Percentiles rank a stretch among this genome's conserved stretches.
phyloP scores from a whole-genome alignment of 2,797 vertebrate genomes.

The Sebastes minor region DNA sequence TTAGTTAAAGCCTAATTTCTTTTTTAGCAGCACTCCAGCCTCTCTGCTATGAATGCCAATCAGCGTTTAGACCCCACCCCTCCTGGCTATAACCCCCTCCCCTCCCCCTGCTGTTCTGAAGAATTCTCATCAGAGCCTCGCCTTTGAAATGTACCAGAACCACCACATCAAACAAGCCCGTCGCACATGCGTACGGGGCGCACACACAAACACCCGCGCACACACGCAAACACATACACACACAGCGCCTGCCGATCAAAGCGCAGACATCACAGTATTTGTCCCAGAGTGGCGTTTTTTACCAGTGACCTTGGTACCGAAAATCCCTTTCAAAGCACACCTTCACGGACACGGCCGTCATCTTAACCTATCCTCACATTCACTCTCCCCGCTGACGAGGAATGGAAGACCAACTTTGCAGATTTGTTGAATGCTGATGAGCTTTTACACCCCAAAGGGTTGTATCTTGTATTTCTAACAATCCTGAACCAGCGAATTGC shows the following conservation, averaged over 20 bases:
- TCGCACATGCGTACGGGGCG: constrained; percentile 60
- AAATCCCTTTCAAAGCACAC: constrained; percentile 68
- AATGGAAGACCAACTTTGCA: constrained; percentile 51
- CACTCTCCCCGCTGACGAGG: constrained; percentile 43
- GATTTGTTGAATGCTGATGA: constrained; percentile 67
- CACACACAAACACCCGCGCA: constrained; percentile 24
- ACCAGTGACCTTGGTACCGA: constrained; percentile 69
- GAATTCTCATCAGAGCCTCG: constrained; percentile 80
- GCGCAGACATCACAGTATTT: constrained; percentile 63
- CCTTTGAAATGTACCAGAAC: constrained; percentile 83
- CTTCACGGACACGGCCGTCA: constrained; percentile 56
- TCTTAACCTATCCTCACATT: constrained; percentile 55
- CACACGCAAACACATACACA: background rate
- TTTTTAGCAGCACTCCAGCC: constrained; percentile 81
- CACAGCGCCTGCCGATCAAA: constrained; percentile 59
- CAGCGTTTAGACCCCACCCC: constrained; percentile 78
- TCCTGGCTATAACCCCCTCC: constrained; percentile 66
- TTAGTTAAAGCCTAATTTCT: constrained; percentile 85
- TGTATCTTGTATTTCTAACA: constrained; percentile 60
- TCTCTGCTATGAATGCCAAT: constrained; percentile 82
- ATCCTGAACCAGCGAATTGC: constrained; percentile 49
- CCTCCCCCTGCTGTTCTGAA: constrained; percentile 76
- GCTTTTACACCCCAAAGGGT: constrained; percentile 61
- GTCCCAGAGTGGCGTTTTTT: constrained; percentile 58
- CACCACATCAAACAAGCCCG: constrained; percentile 80